These are phyloP conservation scores for Octonoba sinensis DNA, from an alignment of 2,888 invertebrate genomes.

Conservation along the genomic window DNA sequence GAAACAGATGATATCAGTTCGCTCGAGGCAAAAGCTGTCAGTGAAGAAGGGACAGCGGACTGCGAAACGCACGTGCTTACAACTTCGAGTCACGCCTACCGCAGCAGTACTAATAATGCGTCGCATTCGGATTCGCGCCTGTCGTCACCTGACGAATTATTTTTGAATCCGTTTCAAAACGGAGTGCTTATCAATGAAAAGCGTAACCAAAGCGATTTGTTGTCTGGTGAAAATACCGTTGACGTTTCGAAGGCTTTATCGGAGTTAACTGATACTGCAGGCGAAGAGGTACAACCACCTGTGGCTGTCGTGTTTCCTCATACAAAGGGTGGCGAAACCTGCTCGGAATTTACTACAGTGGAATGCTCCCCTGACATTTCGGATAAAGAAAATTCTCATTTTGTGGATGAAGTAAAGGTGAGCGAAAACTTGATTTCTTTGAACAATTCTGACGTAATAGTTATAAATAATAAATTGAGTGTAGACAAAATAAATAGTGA, in stretches of 20 bases:
- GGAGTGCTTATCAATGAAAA: too few species aligned
- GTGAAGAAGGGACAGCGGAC: constrained; percentile 9
- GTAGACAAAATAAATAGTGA: too few species aligned
- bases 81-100: constrained; percentile 31
- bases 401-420: too few species aligned
- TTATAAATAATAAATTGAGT: too few species aligned
- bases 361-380: constrained; percentile 18
- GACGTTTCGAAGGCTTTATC: too few species aligned
- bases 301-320: constrained; percentile 19
- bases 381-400: too few species aligned
- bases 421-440: too few species aligned
- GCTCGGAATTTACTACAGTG: constrained; percentile 18
- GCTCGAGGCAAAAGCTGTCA: constrained; percentile 32
- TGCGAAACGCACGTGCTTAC: constrained; percentile 37
- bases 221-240: too few species aligned
- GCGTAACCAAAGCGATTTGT: too few species aligned
- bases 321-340: constrained; percentile 1
- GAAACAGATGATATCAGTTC: constrained; percentile 35
- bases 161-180: too few species aligned
- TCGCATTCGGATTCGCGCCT: constrained; percentile 5
- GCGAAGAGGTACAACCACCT: constrained; percentile 29
- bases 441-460: too few species aligned
- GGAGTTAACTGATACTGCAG: background rate
- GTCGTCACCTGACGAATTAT: too few species aligned
- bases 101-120: background rate